Base-by-base conservation (phyloP, 1,140 invertebrate species). In the Microplitis demolitor region DNA sequence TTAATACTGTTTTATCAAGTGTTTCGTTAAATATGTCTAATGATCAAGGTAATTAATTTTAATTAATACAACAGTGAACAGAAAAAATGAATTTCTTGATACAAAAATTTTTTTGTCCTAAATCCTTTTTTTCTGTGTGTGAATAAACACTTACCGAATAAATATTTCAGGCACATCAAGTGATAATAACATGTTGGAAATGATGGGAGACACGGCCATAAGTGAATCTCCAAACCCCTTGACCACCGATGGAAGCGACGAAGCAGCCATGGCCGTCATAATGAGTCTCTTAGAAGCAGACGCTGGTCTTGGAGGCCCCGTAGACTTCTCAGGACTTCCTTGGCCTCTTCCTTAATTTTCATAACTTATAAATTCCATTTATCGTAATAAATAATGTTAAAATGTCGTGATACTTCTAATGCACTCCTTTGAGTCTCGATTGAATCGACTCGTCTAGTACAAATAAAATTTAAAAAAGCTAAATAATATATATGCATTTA, bases 181-280 rank as follows among this genome's bases (percentile, higher is more conserved):
- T 3, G 88, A 90, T 14, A 89, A 90, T 45, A 88, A 90, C 45
- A 88, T 92, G 78, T 88, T 91, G 75, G 89, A 91, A 56, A 90
- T 91, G 78, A 91, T 92, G 72, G 88, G 88, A 62, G 88, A 86
- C 34, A 83, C 88, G 0, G 83, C 87, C 8, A 85, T 90, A 8
- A 86, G 85, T 34, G 86, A 89, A 77, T 87, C 89, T 4, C 83
- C 88, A 45, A 85, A 88, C 73, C 78, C 84, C 11, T 80, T 86
- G 4, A 85, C 90, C 0, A 89, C 89, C 35, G 93, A 95, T 79
- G 93, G 93, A 9, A 96, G 95, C 79, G 94, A 96, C 77, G 95
- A 97, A 79, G 95, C 95, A 16, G 94, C 94, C 2, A 96, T 97
- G 94, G 94, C 95, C 4, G 94, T 97, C 35, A 95, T 97, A 72